Percentiles rank a stretch among this genome's conserved stretches.
phyloP scores from a whole-genome alignment of 2,797 vertebrate genomes.

The Nannoperca australis region DNA sequence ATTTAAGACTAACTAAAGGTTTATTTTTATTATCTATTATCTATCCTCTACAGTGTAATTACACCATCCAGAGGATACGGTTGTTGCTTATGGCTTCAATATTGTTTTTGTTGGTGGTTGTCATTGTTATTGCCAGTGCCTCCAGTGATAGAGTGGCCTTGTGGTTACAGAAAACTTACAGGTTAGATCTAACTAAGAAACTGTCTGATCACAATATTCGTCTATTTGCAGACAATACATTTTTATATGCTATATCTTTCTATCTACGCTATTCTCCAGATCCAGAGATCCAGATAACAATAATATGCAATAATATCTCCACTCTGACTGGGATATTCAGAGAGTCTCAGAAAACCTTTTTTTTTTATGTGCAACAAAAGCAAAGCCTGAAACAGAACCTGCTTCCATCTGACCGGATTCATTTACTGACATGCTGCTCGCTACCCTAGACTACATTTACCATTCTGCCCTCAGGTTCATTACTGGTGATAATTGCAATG shows the following conservation, averaged over 20 bases:
- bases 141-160: not conserved
- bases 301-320: not conserved
- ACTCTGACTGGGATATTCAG: not conserved
- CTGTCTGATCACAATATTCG: not conserved
- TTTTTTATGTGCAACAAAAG: not conserved
- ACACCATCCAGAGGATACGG: not conserved
- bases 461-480: not conserved
- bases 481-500: not conserved
- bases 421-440: not conserved
- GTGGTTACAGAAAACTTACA: not conserved
- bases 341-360: not conserved
- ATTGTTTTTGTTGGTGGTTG: slow-evolving; percentile 19
- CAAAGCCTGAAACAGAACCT: not conserved
- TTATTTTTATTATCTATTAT: slow-evolving; percentile 41
- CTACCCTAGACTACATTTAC: not conserved
- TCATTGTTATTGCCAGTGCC: slow-evolving; percentile 3
- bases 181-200: not conserved
- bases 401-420: not conserved
- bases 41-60: slow-evolving; percentile 17
- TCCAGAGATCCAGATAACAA: not conserved
- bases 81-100: slow-evolving; percentile 18
- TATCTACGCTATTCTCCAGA: not conserved
- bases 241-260: too few relatives aligned
- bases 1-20: slow-evolving; percentile 56
- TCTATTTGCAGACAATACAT: slow-evolving; percentile 17